Conservation (phyloP, 2,888 invertebrate species). For the Tribolium freemani region DNA sequence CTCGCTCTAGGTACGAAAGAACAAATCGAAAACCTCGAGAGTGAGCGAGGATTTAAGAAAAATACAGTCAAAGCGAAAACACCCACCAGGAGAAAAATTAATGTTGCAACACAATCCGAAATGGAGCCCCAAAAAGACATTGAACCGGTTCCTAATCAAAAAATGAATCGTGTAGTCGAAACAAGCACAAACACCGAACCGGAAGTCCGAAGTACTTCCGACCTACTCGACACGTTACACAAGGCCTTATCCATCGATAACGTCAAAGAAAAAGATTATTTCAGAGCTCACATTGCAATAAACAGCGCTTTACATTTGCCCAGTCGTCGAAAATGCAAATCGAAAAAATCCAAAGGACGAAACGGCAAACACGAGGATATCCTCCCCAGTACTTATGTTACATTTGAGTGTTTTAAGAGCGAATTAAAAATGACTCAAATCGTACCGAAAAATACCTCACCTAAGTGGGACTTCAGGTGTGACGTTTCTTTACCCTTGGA, state of each 20-base stretch:
- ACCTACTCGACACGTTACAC: conserved; percentile 65
- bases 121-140: conserved; percentile 49
- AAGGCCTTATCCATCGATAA: conserved; percentile 55
- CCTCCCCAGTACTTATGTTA: conserved; percentile 74
- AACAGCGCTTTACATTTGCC: conserved; percentile 73
- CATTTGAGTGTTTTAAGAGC: conserved; percentile 69
- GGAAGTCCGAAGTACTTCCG: conserved; percentile 54
- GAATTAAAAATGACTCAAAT: conserved; percentile 69
- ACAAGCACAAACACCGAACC: conserved; percentile 25
- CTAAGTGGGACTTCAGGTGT: conserved; percentile 72
- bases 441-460: conserved; percentile 69
- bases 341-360: conserved; percentile 61
- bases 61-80: conserved; percentile 56
- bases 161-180: conserved; percentile 6
- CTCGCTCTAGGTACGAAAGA: conserved; percentile 74
- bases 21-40: conserved; percentile 72
- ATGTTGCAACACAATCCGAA: conserved; percentile 52
- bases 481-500: conserved; percentile 69
- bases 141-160: conserved; percentile 55
- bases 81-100: conserved; percentile 28
- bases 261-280: conserved; percentile 48
- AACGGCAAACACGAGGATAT: conserved; percentile 63
- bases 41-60: conserved; percentile 64
- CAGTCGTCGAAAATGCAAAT: conserved; percentile 62
- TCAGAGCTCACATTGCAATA: conserved; percentile 71